phyloP scores from a whole-genome alignment of 2,113 vertebrate genomes.

The Syngnathus scovelli region DNA sequence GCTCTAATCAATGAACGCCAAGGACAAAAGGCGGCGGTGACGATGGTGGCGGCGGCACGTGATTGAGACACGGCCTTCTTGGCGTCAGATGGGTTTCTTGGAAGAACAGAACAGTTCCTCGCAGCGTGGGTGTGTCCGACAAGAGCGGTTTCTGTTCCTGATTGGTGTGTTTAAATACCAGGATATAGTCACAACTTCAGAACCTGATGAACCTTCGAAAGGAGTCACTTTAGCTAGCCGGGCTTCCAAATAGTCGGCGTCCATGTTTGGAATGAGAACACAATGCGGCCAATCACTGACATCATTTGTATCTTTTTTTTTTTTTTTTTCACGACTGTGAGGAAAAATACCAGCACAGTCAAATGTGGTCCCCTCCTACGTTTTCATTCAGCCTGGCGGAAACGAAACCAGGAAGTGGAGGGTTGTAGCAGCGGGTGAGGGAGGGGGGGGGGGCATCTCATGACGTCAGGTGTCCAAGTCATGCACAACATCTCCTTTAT shows the following conservation, averaged over 20 bases:
- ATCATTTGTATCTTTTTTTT: too few species aligned
- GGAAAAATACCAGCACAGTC: background rate
- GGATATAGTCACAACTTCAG: too few species aligned
- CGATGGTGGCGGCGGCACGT: background rate
- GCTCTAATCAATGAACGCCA: background rate
- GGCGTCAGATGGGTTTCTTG: background rate
- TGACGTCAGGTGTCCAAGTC: background rate
- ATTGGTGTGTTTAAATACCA: background rate
- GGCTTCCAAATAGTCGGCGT: too few species aligned
- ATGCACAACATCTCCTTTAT: background rate
- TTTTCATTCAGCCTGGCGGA: background rate
- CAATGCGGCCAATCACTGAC: too few species aligned
- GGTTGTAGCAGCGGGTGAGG: background rate
- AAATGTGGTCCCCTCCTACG: background rate
- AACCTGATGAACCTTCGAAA: too few species aligned
- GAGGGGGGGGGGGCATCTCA: background rate
- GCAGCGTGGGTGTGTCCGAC: background rate
- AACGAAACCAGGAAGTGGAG: conserved; percentile 1
- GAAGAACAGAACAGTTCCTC: background rate
- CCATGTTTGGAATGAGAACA: too few species aligned
- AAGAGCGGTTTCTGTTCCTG: background rate
- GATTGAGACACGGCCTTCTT: background rate
- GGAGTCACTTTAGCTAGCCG: too few species aligned
- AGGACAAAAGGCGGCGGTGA: background rate
- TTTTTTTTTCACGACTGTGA: too few species aligned